Conservation (phyloP, 2,113 vertebrate species). For the Onychostruthus taczanowskii region DNA sequence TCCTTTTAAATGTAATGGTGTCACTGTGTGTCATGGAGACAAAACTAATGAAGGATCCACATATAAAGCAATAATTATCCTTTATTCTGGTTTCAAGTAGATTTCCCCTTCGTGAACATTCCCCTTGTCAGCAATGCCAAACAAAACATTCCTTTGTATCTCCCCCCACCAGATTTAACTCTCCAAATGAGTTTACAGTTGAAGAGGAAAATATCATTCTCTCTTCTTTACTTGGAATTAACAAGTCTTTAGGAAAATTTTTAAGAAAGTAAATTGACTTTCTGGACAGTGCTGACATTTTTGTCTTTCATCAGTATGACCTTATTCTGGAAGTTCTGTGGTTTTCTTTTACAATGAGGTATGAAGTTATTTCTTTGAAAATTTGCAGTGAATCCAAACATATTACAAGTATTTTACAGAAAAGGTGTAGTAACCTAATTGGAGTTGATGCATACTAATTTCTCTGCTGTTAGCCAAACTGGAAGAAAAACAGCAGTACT, state of each 20-base stretch:
- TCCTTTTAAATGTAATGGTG: not conserved
- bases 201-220: not conserved
- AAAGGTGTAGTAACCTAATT: not conserved
- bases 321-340: not conserved
- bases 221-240: not conserved
- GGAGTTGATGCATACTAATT: not conserved
- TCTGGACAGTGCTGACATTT: not conserved
- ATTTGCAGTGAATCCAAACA: not conserved
- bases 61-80: not conserved
- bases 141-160: constrained; percentile 13
- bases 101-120: not conserved
- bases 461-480: not conserved
- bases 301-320: not conserved
- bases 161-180: not conserved
- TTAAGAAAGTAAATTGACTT: not conserved
- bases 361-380: not conserved
- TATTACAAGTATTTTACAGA: not conserved
- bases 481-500: not conserved
- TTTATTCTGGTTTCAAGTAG: constrained; percentile 9
- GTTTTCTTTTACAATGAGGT: not conserved
- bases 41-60: not conserved
- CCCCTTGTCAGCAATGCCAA: not conserved
- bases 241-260: not conserved
- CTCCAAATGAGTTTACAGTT: not conserved
- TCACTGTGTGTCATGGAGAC: not conserved